Conservation (phyloP, 2,888 invertebrate species). For the Chironomus riparius region DNA sequence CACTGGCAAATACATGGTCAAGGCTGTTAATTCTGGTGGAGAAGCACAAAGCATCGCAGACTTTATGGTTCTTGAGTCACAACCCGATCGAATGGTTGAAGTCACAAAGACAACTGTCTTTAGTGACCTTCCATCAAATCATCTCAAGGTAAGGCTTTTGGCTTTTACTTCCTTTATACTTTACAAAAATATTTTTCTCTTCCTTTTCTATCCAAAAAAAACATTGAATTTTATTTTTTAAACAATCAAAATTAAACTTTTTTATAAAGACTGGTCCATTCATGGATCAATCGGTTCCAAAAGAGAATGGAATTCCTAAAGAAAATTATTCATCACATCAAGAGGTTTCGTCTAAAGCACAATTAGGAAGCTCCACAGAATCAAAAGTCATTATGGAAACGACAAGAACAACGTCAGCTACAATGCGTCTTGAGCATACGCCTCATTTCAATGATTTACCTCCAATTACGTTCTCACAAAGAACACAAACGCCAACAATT, state of each 20-base stretch:
- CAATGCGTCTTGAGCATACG: slow-evolving; percentile 44
- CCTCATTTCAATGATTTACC: slow-evolving; percentile 36
- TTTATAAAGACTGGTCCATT: slow-evolving; percentile 4
- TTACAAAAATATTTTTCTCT: background rate
- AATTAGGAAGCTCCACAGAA: slow-evolving; percentile 41
- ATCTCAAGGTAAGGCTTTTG: slow-evolving; percentile 22
- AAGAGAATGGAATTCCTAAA: background rate
- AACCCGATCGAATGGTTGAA: slow-evolving; percentile 56
- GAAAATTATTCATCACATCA: background rate
- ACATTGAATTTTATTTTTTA: background rate
- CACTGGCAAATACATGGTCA: slow-evolving; percentile 67
- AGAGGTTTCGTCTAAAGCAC: slow-evolving; percentile 36
- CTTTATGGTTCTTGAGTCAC: slow-evolving; percentile 60
- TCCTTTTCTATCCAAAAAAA: background rate
- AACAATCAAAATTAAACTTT: background rate
- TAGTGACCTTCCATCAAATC: slow-evolving; percentile 42
- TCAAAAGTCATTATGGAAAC: slow-evolving; percentile 43
- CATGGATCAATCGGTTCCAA: slow-evolving; percentile 1
- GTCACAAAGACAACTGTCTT: slow-evolving; percentile 57
- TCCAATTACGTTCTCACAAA: slow-evolving; percentile 28
- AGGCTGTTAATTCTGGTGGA: slow-evolving; percentile 65
- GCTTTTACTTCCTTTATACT: background rate
- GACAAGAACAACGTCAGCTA: slow-evolving; percentile 43
- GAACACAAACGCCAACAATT: slow-evolving; percentile 30
- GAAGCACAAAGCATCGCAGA: slow-evolving; percentile 75